A percentile compares a stretch with the other conserved stretches of the same genome.
Conservation (phyloP, 2,113 vertebrate genomes). For the Tachuris rubrigastra region DNA sequence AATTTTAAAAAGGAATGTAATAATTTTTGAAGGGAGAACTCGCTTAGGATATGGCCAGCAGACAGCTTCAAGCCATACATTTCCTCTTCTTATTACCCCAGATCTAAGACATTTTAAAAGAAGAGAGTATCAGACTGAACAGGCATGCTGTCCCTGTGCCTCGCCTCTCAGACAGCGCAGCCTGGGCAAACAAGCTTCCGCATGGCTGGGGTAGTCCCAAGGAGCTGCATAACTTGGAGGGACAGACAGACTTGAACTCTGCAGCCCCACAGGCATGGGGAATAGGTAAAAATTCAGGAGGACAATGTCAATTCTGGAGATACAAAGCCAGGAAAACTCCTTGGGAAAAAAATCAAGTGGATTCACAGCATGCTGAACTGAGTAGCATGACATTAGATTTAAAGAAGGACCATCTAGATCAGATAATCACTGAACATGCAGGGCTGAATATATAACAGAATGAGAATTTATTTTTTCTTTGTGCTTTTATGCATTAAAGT, state of each 20-base stretch:
- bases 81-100: not conserved
- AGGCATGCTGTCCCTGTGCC: not conserved
- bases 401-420: not conserved
- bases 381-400: not conserved
- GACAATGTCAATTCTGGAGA: not conserved
- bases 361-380: not conserved
- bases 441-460: not conserved
- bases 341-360: not conserved
- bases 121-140: not conserved
- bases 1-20: not conserved
- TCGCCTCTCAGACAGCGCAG: not conserved
- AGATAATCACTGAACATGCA: not conserved
- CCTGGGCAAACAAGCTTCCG: not conserved
- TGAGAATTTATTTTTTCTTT: not conserved
- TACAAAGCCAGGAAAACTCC: not conserved
- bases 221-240: not conserved
- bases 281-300: not conserved
- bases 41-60: not conserved
- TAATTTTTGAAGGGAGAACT: not conserved
- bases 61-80: not conserved
- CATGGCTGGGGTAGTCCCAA: fast-evolving
- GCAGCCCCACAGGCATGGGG: not conserved
- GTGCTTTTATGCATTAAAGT: not conserved
- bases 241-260: not conserved
- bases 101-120: not conserved